Conservation (phyloP, 2,113 vertebrate genomes). For the Grallaria varia region DNA sequence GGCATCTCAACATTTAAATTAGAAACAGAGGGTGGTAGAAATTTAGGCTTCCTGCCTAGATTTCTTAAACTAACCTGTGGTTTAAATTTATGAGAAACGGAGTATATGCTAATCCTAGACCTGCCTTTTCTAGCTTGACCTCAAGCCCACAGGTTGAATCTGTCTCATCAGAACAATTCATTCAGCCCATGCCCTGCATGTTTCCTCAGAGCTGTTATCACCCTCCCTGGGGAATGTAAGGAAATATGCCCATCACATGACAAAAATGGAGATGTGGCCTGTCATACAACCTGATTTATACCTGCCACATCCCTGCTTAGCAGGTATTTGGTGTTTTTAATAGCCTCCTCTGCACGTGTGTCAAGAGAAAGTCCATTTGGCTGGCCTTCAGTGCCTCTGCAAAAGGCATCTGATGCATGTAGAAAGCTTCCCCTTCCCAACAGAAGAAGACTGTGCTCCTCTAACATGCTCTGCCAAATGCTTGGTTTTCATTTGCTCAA, state of each 20-base stretch:
- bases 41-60: not conserved
- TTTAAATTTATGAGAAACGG: not conserved
- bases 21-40: not conserved
- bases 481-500: not conserved
- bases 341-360: not conserved
- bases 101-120: not conserved
- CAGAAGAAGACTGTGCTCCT: not conserved
- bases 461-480: not conserved
- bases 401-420: not conserved
- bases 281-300: not conserved
- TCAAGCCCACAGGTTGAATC: not conserved
- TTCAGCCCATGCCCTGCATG: not conserved
- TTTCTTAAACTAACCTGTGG: slow-evolving; percentile 25
- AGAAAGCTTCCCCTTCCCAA: not conserved
- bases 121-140: not conserved
- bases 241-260: not conserved
- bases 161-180: not conserved
- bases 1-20: slow-evolving; percentile 44
- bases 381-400: not conserved
- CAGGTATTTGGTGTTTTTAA: not conserved
- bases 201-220: not conserved
- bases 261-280: not conserved
- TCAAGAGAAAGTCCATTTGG: accelerated
- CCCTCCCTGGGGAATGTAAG: not conserved
- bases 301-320: not conserved